Conservation (phyloP, 2,888 invertebrate species). For the Marasmarcha lunaedactyla region DNA sequence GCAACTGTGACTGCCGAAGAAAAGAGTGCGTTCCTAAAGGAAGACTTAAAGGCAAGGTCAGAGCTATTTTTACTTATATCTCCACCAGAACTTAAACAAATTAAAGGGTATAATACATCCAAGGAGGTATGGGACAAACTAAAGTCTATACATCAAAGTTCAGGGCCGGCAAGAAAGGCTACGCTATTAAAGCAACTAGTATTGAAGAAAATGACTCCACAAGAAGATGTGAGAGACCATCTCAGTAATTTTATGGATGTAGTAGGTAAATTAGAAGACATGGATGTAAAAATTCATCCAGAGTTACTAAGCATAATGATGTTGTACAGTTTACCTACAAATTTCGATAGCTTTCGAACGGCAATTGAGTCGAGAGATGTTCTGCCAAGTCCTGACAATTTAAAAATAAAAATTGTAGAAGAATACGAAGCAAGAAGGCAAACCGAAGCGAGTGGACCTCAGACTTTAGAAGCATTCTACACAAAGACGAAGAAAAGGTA, state of each 20-base stretch:
- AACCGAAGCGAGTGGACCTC: neutral
- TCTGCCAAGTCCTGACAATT: slow-evolving; percentile 20
- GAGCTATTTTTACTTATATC: no score
- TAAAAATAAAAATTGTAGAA: slow-evolving; percentile 23
- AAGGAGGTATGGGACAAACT: slow-evolving; percentile 30
- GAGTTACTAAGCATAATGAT: slow-evolving; percentile 26
- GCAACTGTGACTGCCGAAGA: neutral
- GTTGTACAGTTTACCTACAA: slow-evolving; percentile 25
- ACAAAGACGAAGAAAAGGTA: slow-evolving; percentile 4
- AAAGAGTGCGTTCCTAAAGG: neutral
- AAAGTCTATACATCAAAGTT: slow-evolving; percentile 27
- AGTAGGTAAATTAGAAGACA: slow-evolving; percentile 28
- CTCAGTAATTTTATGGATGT: slow-evolving; percentile 27
- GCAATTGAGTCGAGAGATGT: slow-evolving; percentile 29
- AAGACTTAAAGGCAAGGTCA: no score
- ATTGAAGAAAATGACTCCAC: slow-evolving; percentile 23
- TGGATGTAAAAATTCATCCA: slow-evolving; percentile 22
- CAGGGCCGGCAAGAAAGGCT: slow-evolving; percentile 34
- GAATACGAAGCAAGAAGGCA: slow-evolving; percentile 14
- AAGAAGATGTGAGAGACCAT: slow-evolving; percentile 26
- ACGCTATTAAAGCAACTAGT: slow-evolving; percentile 34
- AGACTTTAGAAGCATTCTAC: slow-evolving; percentile 1
- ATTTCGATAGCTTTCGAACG: slow-evolving; percentile 26
- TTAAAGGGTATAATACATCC: slow-evolving; percentile 22
- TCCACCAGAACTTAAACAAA: slow-evolving; percentile 1